Evolutionary conservation across 2,888 invertebrate species (phyloP), one percentile per base, ranked within the genome.

Genomic region (Lomographa bimaculata): DNA sequence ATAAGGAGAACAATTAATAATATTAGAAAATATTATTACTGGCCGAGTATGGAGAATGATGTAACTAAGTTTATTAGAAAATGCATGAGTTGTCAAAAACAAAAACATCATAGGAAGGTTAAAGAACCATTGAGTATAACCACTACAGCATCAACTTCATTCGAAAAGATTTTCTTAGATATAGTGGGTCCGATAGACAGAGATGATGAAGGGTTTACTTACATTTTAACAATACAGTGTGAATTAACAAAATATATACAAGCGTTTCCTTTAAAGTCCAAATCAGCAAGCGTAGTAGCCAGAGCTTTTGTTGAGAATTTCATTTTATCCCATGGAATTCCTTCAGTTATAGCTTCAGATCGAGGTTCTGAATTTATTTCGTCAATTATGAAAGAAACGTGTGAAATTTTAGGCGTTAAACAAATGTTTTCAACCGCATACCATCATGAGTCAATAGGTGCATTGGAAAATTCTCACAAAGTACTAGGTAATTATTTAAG

Each of bases 281-380:
- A 24, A 11, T n/a, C 1, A 6, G 5, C n/a, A 6, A 6, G 6
- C 5, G 4, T 2, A 1, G 24, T 29, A 7, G 29, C 29, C 1
- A 11, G 7, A 11, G 11, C 7, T 7, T 29, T 29, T 19, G 29
- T 20, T 1, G 11, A 19, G 5, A 19, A 29, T 7, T 29, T 29
- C 7, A 20, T 19, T 11, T 11, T 11, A 11, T 1, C 9, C 1
- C n/a, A 24, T 6, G 24, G 24, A 2, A n/a, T 29, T n/a, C 24
- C 24, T 1, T 1, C 2, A 3, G 24, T 6, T 3, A 24, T 11
- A 6, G 24, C 24, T 2, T 11, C 24, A 1, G 29, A 29, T n/a
- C 10, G 29, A 11, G 29, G 29, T 2, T 9, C 10, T 1, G 29
- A 29, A 17, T 29, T 29, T 17, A 29, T 29, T 6, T 29, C 28